Evolutionary conservation across 2,797 vertebrate genomes (phyloP).

Genomic region (Menidia menidia): DNA sequence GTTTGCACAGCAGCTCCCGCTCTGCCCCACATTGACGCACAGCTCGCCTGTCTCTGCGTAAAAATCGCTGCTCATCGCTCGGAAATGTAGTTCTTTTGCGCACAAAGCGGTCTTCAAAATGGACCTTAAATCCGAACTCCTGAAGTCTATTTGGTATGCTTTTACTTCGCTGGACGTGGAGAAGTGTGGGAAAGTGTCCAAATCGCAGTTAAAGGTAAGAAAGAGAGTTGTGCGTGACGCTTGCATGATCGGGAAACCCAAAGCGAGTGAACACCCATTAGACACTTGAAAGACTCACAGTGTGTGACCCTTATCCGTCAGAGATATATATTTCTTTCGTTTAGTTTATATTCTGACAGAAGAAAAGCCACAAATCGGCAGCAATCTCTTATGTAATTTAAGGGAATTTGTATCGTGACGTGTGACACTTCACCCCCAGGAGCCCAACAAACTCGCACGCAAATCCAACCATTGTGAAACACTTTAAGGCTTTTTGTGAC

Average conservation of each 20-base stretch:
- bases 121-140: constrained; percentile 91
- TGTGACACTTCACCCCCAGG: neutral
- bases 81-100: constrained; percentile 63
- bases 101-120: constrained; percentile 70
- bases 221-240: neutral
- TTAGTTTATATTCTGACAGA: neutral
- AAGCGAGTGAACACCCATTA: neutral
- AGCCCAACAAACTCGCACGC: neutral
- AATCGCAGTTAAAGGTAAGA: constrained; percentile 96
- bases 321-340: neutral
- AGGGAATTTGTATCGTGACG: neutral
- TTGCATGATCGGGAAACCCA: constrained; percentile 37
- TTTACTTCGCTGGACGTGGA: constrained; percentile 96
- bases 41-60: constrained; percentile 39
- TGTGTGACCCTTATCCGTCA: neutral
- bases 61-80: constrained; percentile 44
- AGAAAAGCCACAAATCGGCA: neutral
- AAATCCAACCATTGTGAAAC: constrained; percentile 9
- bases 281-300: neutral
- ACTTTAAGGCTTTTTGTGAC: neutral
- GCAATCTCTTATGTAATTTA: neutral
- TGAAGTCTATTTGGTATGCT: constrained; percentile 98
- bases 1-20: constrained; percentile 44
- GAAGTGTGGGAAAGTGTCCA: constrained; percentile 95
- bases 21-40: constrained; percentile 54